A percentile compares a stretch with the other conserved stretches of the same genome.
Evolutionary conservation across 1,140 invertebrate genomes (phyloP).

Genomic region (Mamestra configurata): DNA sequence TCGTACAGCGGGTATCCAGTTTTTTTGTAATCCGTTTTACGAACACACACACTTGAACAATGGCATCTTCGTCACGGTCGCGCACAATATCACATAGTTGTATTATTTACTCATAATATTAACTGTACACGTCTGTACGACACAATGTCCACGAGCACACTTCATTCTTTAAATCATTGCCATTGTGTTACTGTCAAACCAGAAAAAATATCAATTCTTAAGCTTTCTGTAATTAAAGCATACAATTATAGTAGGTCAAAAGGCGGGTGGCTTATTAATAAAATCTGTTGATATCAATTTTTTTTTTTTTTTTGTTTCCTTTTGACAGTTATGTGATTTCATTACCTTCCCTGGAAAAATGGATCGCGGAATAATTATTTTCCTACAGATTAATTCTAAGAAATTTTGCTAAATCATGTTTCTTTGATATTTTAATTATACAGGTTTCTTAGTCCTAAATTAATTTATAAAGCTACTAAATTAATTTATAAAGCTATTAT

Average conservation of each 20-base stretch:
- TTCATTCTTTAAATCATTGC: background rate
- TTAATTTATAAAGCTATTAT: background rate
- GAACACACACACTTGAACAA: background rate
- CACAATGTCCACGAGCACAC: background rate
- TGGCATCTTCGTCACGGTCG: background rate
- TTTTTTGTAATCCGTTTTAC: background rate
- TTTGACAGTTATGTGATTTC: too few relatives aligned
- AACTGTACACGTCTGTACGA: background rate
- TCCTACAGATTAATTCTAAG: too few relatives aligned
- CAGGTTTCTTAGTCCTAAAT: too few relatives aligned
- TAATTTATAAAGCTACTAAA: background rate
- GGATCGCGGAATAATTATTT: too few relatives aligned
- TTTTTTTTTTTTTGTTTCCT: too few relatives aligned
- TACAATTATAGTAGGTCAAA: background rate
- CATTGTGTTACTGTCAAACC: slow-evolving; percentile 17
- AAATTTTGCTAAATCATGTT: too few relatives aligned
- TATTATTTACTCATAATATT: background rate
- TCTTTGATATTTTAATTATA: too few relatives aligned
- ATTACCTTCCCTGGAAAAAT: too few relatives aligned
- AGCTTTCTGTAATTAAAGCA: background rate
- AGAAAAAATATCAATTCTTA: background rate
- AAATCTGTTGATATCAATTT: too few relatives aligned
- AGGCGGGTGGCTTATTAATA: too few relatives aligned
- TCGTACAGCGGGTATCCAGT: too few relatives aligned
- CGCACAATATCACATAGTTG: background rate